These are phyloP conservation scores for Gambusia affinis DNA, from an alignment of 2,113 vertebrate species.

Conservation along the genomic window DNA sequence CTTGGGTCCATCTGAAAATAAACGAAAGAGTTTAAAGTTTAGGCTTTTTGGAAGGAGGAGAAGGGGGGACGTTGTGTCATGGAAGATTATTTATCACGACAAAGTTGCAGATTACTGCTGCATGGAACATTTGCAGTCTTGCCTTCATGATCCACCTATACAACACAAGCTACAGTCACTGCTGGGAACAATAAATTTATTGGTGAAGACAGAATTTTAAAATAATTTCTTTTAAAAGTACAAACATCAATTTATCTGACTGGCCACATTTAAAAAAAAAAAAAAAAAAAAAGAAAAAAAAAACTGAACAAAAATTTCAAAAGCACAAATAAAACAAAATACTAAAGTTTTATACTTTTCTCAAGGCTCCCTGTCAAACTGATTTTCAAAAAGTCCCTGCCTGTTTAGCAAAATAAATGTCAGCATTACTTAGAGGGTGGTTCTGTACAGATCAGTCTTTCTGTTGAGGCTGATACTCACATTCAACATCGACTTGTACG, in stretches of 20 bases:
- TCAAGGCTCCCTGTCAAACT: neutral
- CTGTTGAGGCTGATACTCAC: conserved; percentile 34
- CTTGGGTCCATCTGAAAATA: conserved; percentile 46
- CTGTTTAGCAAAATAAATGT: neutral
- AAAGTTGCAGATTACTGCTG: neutral
- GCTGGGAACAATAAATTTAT: neutral
- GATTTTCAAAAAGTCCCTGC: neutral
- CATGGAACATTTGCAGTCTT: neutral
- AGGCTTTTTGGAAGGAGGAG: no score
- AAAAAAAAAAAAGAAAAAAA: neutral
- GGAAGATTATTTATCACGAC: neutral
- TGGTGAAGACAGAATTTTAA: neutral
- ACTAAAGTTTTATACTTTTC: neutral
- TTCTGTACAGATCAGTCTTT: neutral
- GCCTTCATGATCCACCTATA: neutral
- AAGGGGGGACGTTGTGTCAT: neutral
- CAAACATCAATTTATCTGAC: neutral
- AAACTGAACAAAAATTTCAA: neutral
- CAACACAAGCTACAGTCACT: neutral
- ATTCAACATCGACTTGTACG: conserved; percentile 41
- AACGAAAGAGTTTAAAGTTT: neutral
- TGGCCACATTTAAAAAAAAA: neutral
- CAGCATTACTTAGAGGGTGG: neutral
- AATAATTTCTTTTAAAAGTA: neutral
- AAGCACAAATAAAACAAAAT: neutral